A percentile compares a stretch with the other conserved stretches of the same genome.
Evolutionary conservation across 2,113 vertebrate genomes (phyloP).

Genomic region (Steatornis caripensis): DNA sequence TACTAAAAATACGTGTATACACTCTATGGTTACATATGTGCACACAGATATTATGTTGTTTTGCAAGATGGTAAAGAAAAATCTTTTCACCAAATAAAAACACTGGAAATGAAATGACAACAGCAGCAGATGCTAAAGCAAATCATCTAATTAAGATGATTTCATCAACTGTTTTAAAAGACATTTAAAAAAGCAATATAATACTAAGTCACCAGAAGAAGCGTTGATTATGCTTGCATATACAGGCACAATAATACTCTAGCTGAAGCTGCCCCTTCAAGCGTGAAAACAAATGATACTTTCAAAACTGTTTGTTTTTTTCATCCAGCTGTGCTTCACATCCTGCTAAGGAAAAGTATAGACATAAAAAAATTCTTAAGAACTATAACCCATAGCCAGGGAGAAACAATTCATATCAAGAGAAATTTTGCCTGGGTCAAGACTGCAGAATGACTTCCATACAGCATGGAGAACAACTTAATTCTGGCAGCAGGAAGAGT

Average conservation of each 20-base stretch:
- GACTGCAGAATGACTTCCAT: not conserved
- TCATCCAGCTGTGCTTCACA: conserved; percentile 24
- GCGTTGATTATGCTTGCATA: not conserved
- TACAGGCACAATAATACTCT: not conserved
- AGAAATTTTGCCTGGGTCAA: not conserved
- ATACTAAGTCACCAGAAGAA: conserved; percentile 42
- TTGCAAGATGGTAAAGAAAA: not conserved
- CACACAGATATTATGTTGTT: not conserved
- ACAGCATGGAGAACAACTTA: not conserved
- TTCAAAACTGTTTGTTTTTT: conserved; percentile 8
- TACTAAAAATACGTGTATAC: conserved; percentile 45
- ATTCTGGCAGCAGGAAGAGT: not conserved
- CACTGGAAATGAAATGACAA: conserved; percentile 21
- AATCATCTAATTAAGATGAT: conserved; percentile 49
- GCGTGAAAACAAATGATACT: conserved; percentile 15
- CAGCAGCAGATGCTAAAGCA: conserved; percentile 44
- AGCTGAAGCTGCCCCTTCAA: conserved; percentile 21
- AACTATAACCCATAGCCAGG: not conserved
- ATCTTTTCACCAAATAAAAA: conserved; percentile 20
- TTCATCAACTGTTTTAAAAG: conserved; percentile 13
- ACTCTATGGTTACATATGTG: not conserved
- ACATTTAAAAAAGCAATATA: conserved; percentile 14
- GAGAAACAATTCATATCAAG: not conserved
- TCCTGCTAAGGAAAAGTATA: not conserved
- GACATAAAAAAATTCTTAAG: not conserved